phyloP scores from a whole-genome alignment of 2,113 vertebrate species.

The Mormyrus iriodes region DNA sequence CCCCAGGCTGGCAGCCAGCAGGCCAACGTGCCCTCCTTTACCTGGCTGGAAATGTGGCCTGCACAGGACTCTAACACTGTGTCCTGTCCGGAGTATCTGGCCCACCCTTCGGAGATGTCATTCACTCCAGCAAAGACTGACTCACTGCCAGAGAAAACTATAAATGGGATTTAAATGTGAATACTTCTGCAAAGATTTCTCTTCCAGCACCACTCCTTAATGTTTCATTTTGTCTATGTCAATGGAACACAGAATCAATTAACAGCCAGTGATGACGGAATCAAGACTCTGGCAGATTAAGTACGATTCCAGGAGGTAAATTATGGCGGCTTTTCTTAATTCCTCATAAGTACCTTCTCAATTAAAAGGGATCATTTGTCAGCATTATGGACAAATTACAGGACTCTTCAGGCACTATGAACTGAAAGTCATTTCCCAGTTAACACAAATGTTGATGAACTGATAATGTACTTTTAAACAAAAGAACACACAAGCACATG shows the following conservation, averaged over 20 bases:
- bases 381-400: neutral
- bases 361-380: neutral
- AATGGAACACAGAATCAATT: neutral
- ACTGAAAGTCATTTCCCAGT: neutral
- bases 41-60: conserved; percentile 90
- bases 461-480: neutral
- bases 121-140: conserved; percentile 28
- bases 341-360: neutral
- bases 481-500: neutral
- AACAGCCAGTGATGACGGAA: neutral
- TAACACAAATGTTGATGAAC: neutral
- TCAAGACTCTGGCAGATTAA: neutral
- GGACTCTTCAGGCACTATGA: neutral
- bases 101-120: conserved; percentile 52
- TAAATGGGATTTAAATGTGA: conserved; percentile 15
- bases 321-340: neutral
- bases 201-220: neutral
- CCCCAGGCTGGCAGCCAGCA: conserved; percentile 63
- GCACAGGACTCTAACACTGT: conserved; percentile 61
- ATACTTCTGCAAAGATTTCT: neutral
- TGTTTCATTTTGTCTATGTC: neutral
- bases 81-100: conserved; percentile 53
- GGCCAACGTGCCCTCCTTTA: conserved; percentile 68
- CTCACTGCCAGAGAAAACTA: conserved; percentile 42
- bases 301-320: neutral